Conservation (phyloP, 1,140 invertebrate species). For the Copidosoma floridanum region DNA sequence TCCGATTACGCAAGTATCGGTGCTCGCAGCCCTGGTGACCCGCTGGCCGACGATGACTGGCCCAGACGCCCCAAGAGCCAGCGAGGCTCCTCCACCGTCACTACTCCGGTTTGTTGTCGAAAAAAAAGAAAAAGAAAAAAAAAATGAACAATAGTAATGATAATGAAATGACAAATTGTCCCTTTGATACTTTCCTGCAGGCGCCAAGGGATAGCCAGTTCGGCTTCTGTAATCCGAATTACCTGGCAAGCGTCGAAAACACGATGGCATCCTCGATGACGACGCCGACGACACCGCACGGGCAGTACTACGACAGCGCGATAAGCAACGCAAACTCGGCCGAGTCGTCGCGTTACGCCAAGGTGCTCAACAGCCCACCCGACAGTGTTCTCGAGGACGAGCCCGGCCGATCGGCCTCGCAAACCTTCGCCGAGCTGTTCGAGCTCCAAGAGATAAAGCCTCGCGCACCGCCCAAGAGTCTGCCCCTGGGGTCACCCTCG, state of each 20-base stretch:
- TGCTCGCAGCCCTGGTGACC: slow-evolving; percentile 56
- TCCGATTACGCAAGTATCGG: slow-evolving; percentile 78
- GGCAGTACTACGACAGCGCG: too few species aligned
- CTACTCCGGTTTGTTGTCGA: not conserved
- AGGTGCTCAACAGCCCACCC: slow-evolving; percentile 57
- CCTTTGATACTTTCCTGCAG: too few species aligned
- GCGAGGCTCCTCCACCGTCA: slow-evolving; percentile 6
- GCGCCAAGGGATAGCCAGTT: slow-evolving; percentile 58
- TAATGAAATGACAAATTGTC: too few species aligned
- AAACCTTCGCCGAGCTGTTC: slow-evolving; percentile 51
- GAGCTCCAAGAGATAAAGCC: slow-evolving; percentile 52
- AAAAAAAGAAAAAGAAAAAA: not conserved
- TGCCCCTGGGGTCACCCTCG: slow-evolving; percentile 50
- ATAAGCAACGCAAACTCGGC: too few species aligned
- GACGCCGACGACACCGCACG: not conserved
- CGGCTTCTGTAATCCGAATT: slow-evolving; percentile 74
- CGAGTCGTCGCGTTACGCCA: slow-evolving; percentile 45
- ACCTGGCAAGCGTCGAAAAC: slow-evolving; percentile 62
- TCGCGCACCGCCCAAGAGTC: slow-evolving; percentile 49
- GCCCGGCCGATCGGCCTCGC: slow-evolving; percentile 51
- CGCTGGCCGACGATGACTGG: slow-evolving; percentile 58
- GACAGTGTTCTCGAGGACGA: slow-evolving; percentile 59
- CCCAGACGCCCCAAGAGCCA: slow-evolving; percentile 45
- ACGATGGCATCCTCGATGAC: not conserved
- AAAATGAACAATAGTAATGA: not conserved